Base-by-base conservation (phyloP, 2,113 vertebrate genomes). In the Callipepla squamata region DNA sequence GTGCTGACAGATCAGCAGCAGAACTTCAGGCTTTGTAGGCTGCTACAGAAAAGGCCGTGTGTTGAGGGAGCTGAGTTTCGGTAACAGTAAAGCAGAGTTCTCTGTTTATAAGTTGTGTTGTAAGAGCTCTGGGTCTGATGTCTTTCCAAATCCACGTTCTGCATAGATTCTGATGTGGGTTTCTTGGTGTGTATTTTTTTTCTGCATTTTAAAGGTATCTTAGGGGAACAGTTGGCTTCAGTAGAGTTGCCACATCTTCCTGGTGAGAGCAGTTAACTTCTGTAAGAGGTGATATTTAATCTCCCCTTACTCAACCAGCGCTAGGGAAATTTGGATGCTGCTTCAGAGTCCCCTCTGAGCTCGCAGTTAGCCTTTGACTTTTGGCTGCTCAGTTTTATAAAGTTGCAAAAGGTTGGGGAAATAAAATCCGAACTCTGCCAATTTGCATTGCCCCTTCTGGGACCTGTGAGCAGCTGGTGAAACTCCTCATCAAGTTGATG, bases 291-390 rank as follows among this genome's bases (percentile, higher is more conserved):
- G 7, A 61, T 81, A 32, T 21, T 90, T 34, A 13, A 0, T 38
- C 38, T 90, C 11, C 26, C 25, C 7, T 67, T 51, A 53, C 17
- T 69, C 23, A n/a, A 4, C 15, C 44, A 38, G 30, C 0, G 0
- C 72, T 69, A 38, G 62, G 44, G 72, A 75, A 45, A 38, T 23
- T 65, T 63, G 36, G 9, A 44, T 85, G 55, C 48, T 77, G 55
- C 9, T 66, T 87, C 2, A 2, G 36, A 22, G 66, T 16, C 48
- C 25, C 59, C 40, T 68, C 83, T 79, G 44, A 92, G 84, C 67
- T 76, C 76, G 57, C 28, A 57, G 17, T 44, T 79, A 42, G 38
- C 74, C 63, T 92, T 90, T 85, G 79, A 28, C 14, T 5, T 69
- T 87, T 80, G 92, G 45, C 59, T 77, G 26, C 72, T 91, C 7